phyloP scores from a whole-genome alignment of 2,797 vertebrate species.

The Erpetoichthys calabaricus region DNA sequence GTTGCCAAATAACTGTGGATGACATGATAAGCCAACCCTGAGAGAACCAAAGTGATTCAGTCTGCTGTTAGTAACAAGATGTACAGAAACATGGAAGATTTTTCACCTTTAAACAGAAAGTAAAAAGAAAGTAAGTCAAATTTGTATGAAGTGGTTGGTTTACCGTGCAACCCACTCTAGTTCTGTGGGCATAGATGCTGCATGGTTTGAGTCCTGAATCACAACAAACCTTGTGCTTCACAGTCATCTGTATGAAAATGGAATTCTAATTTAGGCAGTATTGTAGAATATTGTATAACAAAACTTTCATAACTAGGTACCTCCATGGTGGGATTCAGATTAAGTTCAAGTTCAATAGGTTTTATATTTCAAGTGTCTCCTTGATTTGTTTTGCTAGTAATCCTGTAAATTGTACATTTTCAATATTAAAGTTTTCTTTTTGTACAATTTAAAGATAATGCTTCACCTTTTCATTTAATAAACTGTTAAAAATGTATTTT shows the following conservation, averaged over 20 bases:
- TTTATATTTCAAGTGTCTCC: conserved; percentile 67
- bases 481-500: conserved; percentile 62
- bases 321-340: conserved; percentile 53
- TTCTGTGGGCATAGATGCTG: conserved; percentile 31
- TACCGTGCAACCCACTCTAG: conserved; percentile 10
- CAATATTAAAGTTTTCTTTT: conserved; percentile 69
- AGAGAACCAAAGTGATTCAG: conserved; percentile 1
- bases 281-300: conserved; percentile 44
- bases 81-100: background rate
- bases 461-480: conserved; percentile 82
- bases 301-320: conserved; percentile 41
- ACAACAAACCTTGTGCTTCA: conserved; percentile 41
- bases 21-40: conserved; percentile 41
- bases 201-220: conserved; percentile 31
- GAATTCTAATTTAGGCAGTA: conserved; percentile 34
- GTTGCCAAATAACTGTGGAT: conserved; percentile 69
- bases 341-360: conserved; percentile 56
- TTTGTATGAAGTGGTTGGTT: conserved; percentile 22
- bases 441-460: conserved; percentile 76
- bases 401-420: conserved; percentile 90
- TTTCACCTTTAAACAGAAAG: background rate
- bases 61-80: background rate
- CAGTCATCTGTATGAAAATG: conserved; percentile 43
- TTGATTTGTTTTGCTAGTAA: conserved; percentile 77
- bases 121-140: conserved; percentile 2